Evolutionary conservation across 2,888 invertebrate genomes (phyloP).

Genomic region (Dione vanillae): DNA sequence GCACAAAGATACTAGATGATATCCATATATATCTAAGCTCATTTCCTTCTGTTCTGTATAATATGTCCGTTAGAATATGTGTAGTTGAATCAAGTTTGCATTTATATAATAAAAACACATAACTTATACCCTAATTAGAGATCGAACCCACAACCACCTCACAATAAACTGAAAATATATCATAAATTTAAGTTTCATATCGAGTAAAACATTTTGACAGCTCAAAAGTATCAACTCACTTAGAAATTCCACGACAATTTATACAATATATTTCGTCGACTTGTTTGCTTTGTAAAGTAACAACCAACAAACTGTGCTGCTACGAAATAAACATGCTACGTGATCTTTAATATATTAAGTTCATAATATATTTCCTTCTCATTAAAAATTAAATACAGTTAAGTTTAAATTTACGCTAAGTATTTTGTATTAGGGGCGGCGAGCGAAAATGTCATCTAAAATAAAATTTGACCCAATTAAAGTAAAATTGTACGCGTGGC

Average conservation of each 20-base stretch:
- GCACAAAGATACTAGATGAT: too few species aligned
- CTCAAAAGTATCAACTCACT: constrained; percentile 24
- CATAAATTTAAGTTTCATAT: neutral
- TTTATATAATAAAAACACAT: too few species aligned
- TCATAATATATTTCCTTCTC: constrained; percentile 11
- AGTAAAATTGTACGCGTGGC: constrained; percentile 2
- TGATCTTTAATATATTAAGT: constrained; percentile 23
- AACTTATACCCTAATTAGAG: too few species aligned
- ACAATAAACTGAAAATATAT: neutral
- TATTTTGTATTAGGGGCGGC: constrained; percentile 8
- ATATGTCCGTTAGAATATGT: too few species aligned
- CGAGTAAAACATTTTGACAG: neutral
- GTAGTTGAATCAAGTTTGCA: too few species aligned
- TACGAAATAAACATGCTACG: constrained; percentile 11
- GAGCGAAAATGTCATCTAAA: constrained; percentile 17
- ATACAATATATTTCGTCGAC: constrained; percentile 17
- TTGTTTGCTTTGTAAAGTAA: constrained; percentile 23
- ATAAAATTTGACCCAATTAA: constrained; percentile 24
- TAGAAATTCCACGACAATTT: constrained; percentile 19
- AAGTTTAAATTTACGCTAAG: neutral
- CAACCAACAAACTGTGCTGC: constrained; percentile 17
- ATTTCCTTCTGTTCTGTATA: too few species aligned
- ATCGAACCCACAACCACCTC: neutral
- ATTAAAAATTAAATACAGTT: neutral
- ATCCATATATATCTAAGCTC: too few species aligned